A percentile compares a stretch with the other conserved stretches of the same genome.
Conservation (phyloP, 1,140 invertebrate species). For the Zaprionus inermis region DNA sequence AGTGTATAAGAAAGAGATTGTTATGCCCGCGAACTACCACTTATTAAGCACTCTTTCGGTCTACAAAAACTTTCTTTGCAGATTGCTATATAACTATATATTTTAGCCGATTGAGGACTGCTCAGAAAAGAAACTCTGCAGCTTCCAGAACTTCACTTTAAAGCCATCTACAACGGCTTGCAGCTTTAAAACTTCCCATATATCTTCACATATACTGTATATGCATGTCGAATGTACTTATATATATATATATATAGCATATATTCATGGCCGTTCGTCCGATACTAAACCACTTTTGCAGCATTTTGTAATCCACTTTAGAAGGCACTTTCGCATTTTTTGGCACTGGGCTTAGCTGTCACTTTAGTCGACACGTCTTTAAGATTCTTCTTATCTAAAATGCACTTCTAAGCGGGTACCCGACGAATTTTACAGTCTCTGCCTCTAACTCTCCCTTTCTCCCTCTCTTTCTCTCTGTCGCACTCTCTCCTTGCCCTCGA, state of each 20-base stretch:
- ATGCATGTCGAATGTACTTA: too few relatives aligned
- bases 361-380: constrained; percentile 12
- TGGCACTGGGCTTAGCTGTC: constrained; percentile 7
- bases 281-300: constrained; percentile 4
- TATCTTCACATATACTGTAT: not conserved
- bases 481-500: not conserved
- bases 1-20: too few relatives aligned
- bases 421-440: too few relatives aligned
- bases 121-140: too few relatives aligned
- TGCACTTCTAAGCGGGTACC: constrained; percentile 7
- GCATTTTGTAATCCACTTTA: constrained; percentile 2
- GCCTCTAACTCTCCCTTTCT: not conserved
- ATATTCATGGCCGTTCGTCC: not conserved
- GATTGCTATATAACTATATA: too few relatives aligned
- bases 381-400: constrained; percentile 25
- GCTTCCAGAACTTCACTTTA: not conserved
- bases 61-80: too few relatives aligned
- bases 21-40: too few relatives aligned
- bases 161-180: not conserved
- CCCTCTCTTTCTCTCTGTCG: not conserved
- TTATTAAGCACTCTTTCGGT: too few relatives aligned
- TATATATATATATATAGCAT: not conserved
- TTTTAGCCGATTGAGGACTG: too few relatives aligned
- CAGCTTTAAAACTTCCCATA: not conserved
- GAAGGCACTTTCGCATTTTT: not conserved